Percentiles rank a stretch among this genome's conserved stretches.
Evolutionary conservation across 2,797 vertebrate species (phyloP).

Genomic region (Paramormyrops hopkinsi): DNA sequence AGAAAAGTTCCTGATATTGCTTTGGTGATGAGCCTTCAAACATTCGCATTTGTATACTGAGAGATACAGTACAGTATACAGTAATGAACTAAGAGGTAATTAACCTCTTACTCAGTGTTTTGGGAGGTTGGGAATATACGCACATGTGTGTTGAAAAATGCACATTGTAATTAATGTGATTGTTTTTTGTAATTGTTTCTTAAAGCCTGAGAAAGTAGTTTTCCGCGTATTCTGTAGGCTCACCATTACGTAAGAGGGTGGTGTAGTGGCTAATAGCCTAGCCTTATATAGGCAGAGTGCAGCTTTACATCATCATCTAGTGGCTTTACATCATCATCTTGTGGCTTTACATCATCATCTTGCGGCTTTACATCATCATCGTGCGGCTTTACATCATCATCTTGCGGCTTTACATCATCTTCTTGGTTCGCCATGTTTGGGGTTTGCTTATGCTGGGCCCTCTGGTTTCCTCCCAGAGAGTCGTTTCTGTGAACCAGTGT

Average conservation of each 20-base stretch:
- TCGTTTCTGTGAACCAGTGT: not conserved
- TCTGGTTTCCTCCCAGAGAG: not conserved
- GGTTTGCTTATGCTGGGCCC: not conserved
- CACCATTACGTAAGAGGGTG: not conserved
- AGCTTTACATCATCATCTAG: not conserved
- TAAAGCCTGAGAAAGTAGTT: not conserved
- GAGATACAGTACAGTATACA: not conserved
- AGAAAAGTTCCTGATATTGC: slow-evolving; percentile 16
- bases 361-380: not conserved
- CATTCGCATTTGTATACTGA: not conserved
- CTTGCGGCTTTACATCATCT: not conserved
- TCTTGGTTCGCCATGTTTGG: not conserved
- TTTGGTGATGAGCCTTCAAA: not conserved
- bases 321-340: not conserved
- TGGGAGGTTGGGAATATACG: not conserved
- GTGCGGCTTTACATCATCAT: too few species aligned
- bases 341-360: not conserved
- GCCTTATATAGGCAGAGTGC: not conserved
- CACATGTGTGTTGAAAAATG: not conserved
- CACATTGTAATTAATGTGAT: not conserved
- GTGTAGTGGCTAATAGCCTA: not conserved
- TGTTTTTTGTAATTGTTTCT: not conserved
- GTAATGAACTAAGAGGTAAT: not conserved
- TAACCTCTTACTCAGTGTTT: not conserved
- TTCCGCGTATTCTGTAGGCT: not conserved